Evolutionary conservation across 2,888 invertebrate species (phyloP).

Genomic region (Tuta absoluta): DNA sequence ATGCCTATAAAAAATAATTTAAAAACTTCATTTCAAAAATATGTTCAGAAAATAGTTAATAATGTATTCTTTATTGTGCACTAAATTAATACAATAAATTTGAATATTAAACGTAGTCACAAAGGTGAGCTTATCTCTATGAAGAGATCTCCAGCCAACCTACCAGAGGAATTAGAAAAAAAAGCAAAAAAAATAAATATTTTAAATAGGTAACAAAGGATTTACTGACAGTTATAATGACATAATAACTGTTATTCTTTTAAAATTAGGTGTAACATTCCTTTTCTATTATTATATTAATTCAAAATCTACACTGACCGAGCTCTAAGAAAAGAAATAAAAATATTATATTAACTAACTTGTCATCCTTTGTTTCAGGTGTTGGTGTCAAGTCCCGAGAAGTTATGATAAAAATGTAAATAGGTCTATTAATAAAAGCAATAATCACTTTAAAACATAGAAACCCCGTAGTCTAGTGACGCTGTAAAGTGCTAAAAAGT

Average conservation of each 20-base stretch:
- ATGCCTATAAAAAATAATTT: too few species aligned
- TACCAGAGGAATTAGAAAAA: too few species aligned
- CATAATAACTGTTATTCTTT: neutral
- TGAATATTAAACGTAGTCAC: too few species aligned
- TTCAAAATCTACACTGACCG: neutral
- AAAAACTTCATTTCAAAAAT: too few species aligned
- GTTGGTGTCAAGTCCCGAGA: constrained; percentile 40
- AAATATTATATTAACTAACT: neutral
- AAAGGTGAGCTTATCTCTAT: too few species aligned
- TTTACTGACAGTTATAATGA: neutral
- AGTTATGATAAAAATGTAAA: constrained; percentile 41
- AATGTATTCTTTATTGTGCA: too few species aligned
- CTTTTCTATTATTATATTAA: neutral
- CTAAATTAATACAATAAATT: too few species aligned
- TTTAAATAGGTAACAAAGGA: too few species aligned
- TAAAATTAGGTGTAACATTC: neutral
- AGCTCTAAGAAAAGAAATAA: neutral
- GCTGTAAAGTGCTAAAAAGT: constrained; percentile 57
- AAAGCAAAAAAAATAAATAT: too few species aligned
- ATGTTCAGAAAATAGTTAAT: too few species aligned
- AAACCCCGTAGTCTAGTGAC: constrained; percentile 68
- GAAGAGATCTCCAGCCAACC: too few species aligned
- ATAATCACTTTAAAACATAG: constrained; percentile 62
- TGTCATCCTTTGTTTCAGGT: constrained; percentile 62
- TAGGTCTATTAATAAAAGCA: constrained; percentile 72